Conservation (phyloP, 2,113 vertebrate genomes). For the Mus pahari region DNA sequence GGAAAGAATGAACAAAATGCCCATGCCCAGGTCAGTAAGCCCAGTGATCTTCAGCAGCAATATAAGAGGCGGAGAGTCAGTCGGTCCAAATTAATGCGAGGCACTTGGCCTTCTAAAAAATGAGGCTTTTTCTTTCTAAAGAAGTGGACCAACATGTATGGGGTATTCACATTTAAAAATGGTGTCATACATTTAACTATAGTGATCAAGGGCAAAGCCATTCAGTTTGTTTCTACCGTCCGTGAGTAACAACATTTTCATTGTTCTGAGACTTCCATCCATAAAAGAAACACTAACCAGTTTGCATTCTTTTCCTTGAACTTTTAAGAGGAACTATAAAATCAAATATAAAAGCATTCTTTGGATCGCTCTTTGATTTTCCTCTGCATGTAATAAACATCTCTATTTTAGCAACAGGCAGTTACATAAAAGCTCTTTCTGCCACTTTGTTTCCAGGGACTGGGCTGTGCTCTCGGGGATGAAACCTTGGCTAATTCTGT, state of each 20-base stretch:
- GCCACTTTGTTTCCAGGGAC: neutral
- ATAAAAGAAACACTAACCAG: conserved; percentile 56
- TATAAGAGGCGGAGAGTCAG: conserved; percentile 43
- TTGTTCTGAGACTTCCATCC: conserved; percentile 41
- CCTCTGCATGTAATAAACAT: conserved; percentile 32
- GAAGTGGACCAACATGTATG: neutral
- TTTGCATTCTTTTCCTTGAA: conserved; percentile 57
- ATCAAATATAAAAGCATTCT: conserved; percentile 64
- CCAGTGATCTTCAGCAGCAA: neutral
- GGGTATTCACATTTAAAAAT: neutral
- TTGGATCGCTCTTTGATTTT: conserved; percentile 36
- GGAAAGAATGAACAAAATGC: neutral
- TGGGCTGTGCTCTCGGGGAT: neutral
- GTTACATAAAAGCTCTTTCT: conserved; percentile 1
- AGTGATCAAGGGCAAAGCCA: conserved; percentile 9
- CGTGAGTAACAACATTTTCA: neutral
- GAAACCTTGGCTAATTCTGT: conserved; percentile 36
- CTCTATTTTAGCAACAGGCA: conserved; percentile 19
- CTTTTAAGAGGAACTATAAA: conserved; percentile 58
- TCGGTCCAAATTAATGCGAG: neutral
- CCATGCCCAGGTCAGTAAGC: neutral
- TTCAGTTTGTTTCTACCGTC: neutral
- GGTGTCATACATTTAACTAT: conserved; percentile 15
- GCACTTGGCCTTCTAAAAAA: neutral
- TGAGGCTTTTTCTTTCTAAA: neutral